Evolutionary conservation across 2,113 vertebrate genomes (phyloP), one percentile per base, ranked within the genome.

Genomic region (Sceloporus undulatus): DNA sequence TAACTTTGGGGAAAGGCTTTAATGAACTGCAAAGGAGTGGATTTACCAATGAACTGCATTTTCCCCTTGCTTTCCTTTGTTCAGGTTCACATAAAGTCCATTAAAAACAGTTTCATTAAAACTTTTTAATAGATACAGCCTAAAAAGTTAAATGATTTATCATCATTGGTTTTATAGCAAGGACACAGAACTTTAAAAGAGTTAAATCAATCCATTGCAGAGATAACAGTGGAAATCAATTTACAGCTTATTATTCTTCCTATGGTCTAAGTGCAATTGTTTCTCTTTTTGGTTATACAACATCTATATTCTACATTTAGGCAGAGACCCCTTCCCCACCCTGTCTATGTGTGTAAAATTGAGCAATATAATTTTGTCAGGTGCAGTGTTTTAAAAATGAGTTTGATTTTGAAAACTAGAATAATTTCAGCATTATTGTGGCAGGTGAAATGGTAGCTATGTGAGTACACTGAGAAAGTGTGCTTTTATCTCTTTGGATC

Each of bases 331-430:
- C 8, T 94, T 68, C 70, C 86, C 86, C 21, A 0, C 7, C 34
- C 25, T 74, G 92, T 94, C 92, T 73, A 1, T 62, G n/a, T 21
- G 5, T 23, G 84, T 87, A 84, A 89, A 94, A 85, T 21, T 54
- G 71, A 87, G 88, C 92, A 87, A 40, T 90, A 19, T 91, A 56
- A 82, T 70, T 92, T n/a, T n/a, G 38, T 86, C 38, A 42, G n/a
- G 85, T 89, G 56, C 71, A 80, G 34, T 42, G 27, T 85, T 88
- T 27, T 18, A 88, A 85, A 92, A 88, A 74, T 85, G 13, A 91
- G 18, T 92, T 93, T 91, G 21, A 90, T 85, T 90, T 90, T 82
- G 79, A 56, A 89, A 62, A 89, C 34, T 85, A 9, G 9, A 70
- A 90, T 91, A 66, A 29, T 84, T 86, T 52, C 70, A 87, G 65